phyloP scores from a whole-genome alignment of 2,797 vertebrate species.

The Oryzias dopingdopingensis region DNA sequence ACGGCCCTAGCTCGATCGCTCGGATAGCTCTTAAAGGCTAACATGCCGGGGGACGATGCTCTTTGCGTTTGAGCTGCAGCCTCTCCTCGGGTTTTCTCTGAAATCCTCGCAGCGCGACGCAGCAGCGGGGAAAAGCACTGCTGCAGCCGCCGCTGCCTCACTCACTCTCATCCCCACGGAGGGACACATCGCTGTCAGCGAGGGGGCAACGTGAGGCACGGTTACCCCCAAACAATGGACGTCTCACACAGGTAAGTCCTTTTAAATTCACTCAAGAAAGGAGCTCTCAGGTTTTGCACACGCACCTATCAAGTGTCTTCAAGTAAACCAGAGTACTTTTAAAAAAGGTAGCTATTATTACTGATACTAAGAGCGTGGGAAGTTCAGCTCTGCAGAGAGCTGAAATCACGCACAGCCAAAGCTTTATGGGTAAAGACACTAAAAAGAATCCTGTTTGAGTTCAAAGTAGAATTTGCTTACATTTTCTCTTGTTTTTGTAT shows the following conservation, averaged over 20 bases:
- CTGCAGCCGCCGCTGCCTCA: conserved; percentile 59
- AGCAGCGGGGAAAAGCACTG: conserved; percentile 52
- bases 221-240: conserved; percentile 57
- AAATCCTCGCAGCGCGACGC: conserved; percentile 48
- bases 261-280: conserved; percentile 7
- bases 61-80: conserved; percentile 47
- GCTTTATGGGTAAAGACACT: background rate
- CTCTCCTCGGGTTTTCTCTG: conserved; percentile 45
- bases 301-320: conserved; percentile 20
- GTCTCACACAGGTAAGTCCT: conserved; percentile 63
- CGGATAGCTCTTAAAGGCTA: conserved; percentile 18
- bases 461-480: no score
- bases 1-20: conserved; percentile 21
- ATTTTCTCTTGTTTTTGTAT: no score
- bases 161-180: conserved; percentile 56
- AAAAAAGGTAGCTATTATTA: conserved; percentile 21
- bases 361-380: conserved; percentile 15
- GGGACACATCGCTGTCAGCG: conserved; percentile 61
- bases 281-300: conserved; percentile 1
- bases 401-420: background rate
- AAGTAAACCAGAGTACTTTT: conserved; percentile 10
- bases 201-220: conserved; percentile 50
- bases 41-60: conserved; percentile 55
- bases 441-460: no score
- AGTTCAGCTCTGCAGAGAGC: conserved; percentile 13